Percentiles rank a stretch among this genome's conserved stretches.
Evolutionary conservation across 2,113 vertebrate species (phyloP).

Genomic region (Bos indicus): DNA sequence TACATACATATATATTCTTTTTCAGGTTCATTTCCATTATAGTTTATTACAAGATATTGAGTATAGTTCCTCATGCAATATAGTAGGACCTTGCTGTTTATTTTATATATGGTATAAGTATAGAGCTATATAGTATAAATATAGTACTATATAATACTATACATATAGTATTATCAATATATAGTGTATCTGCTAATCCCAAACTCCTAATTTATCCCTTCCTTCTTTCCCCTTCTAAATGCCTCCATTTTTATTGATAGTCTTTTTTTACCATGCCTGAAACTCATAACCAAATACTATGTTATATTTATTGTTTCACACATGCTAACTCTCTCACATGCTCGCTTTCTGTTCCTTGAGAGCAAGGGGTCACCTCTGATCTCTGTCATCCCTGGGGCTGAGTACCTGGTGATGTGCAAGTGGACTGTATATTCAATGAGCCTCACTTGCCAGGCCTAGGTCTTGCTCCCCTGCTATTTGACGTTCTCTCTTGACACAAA

Average conservation of each 20-base stretch:
- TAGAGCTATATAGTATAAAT: background rate
- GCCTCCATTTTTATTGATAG: background rate
- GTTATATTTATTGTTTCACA: background rate
- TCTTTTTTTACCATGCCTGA: background rate
- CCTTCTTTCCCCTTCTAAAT: background rate
- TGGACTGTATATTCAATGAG: too few species aligned
- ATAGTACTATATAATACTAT: background rate
- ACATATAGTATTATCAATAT: background rate
- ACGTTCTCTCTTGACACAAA: background rate
- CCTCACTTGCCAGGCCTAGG: background rate
- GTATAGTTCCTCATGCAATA: background rate
- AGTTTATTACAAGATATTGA: background rate
- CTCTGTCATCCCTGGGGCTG: rapidly evolving
- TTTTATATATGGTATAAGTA: background rate
- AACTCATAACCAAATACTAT: background rate
- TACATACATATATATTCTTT: background rate
- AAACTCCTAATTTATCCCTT: background rate
- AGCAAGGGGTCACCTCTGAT: too few species aligned
- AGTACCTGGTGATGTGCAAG: rapidly evolving
- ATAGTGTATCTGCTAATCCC: background rate
- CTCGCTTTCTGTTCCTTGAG: background rate
- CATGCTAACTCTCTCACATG: background rate
- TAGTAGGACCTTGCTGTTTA: background rate
- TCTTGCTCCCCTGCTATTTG: too few species aligned
- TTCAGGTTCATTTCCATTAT: background rate